phyloP scores from a whole-genome alignment of 2,797 vertebrate genomes.

The Leptatherina wallacei region DNA sequence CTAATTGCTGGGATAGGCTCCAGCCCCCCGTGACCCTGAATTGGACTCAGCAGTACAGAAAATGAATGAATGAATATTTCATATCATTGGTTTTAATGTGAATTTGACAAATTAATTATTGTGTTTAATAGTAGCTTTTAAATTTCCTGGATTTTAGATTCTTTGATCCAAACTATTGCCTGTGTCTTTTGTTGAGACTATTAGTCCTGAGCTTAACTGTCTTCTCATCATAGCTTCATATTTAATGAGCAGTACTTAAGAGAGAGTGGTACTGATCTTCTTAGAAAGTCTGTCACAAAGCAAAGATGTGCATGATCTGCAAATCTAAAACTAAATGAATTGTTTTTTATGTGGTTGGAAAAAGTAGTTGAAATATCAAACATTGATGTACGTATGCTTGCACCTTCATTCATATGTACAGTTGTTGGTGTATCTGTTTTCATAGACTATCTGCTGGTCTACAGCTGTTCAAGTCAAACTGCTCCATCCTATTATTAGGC shows the following conservation, averaged over 20 bases:
- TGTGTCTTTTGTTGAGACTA: not conserved
- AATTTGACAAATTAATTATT: not conserved
- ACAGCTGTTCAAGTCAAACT: slow-evolving; percentile 32
- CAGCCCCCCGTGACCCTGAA: too few relatives aligned
- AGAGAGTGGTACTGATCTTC: not conserved
- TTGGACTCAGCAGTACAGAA: too few relatives aligned
- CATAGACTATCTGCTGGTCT: slow-evolving; percentile 25
- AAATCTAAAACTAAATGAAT: not conserved
- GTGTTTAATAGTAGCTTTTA: not conserved
- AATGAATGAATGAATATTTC: too few relatives aligned
- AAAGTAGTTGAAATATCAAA: slow-evolving; percentile 20
- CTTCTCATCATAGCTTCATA: not conserved
- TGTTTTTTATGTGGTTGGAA: too few relatives aligned
- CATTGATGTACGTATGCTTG: slow-evolving; percentile 2
- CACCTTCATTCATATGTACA: slow-evolving; percentile 47
- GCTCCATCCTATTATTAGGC: slow-evolving; percentile 61
- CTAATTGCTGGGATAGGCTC: too few relatives aligned
- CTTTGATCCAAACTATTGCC: too few relatives aligned
- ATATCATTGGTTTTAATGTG: not conserved
- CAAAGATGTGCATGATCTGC: not conserved
- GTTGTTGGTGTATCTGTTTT: slow-evolving; percentile 50
- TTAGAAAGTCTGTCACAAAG: not conserved
- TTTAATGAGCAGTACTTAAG: not conserved
- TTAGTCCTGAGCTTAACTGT: not conserved
- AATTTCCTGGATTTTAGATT: not conserved